A percentile compares a stretch with the other conserved stretches of the same genome.
phyloP scores from a whole-genome alignment of 2,888 invertebrate species.

The Drosophila nigricruria region DNA sequence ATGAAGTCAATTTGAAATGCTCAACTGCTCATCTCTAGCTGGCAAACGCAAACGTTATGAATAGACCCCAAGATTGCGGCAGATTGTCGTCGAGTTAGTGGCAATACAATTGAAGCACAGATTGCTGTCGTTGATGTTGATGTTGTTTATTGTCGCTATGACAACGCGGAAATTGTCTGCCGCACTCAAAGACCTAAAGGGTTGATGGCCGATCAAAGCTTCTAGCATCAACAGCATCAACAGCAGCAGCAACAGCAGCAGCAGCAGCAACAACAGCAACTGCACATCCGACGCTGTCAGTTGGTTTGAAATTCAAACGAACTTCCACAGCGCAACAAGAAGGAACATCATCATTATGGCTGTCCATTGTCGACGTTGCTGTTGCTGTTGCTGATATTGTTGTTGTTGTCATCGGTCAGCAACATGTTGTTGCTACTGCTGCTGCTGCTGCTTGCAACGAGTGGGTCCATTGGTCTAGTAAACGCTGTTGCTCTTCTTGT shows the following conservation, averaged over 20 bases:
- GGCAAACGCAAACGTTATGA: constrained; percentile 40
- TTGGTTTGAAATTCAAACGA: constrained; percentile 56
- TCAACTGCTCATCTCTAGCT: constrained; percentile 13
- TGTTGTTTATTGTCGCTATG: constrained; percentile 64
- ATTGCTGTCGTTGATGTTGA: constrained; percentile 36
- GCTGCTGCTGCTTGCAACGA: constrained; percentile 54
- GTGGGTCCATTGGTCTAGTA: constrained; percentile 54
- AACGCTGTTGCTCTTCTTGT: constrained; percentile 37
- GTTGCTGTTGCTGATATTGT: constrained; percentile 15
- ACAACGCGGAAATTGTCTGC: constrained; percentile 77
- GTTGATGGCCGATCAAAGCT: constrained; percentile 50
- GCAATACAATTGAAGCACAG: constrained; percentile 65
- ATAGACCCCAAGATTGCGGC: constrained; percentile 54
- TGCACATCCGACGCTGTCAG: constrained; percentile 70
- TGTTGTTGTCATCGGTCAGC: constrained; percentile 39
- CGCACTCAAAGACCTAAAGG: constrained; percentile 53
- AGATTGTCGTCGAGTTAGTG: constrained; percentile 67
- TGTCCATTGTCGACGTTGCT: constrained; percentile 54
- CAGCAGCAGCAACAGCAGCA: constrained; percentile 20
- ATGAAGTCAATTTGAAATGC: not conserved
- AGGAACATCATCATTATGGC: constrained; percentile 75
- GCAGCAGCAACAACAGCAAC: constrained; percentile 39
- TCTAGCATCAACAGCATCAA: constrained; percentile 27
- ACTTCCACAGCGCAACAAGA: constrained; percentile 31
- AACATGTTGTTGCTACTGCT: constrained; percentile 51